These are phyloP conservation scores for Aphelinus atriplicis DNA, from an alignment of 1,140 invertebrate species.

Conservation along the genomic window DNA sequence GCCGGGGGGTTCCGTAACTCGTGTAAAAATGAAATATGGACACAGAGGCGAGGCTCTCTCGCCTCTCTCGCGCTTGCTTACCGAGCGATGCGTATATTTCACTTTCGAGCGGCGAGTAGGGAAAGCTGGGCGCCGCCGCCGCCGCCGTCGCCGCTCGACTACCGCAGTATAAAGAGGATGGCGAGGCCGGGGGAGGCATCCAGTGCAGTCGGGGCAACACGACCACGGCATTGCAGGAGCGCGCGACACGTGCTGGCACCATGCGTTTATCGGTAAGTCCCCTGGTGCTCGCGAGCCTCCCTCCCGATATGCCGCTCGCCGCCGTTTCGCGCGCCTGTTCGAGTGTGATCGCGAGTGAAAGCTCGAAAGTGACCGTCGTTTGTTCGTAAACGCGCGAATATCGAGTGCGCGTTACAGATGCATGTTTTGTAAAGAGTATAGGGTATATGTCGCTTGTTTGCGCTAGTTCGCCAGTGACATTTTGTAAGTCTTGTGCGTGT, in stretches of 20 bases:
- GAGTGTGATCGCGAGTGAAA: too few relatives aligned
- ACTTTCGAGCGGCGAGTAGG: constrained; percentile 53
- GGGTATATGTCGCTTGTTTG: too few relatives aligned
- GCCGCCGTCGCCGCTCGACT: constrained; percentile 1
- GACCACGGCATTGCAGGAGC: constrained; percentile 39
- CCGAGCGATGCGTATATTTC: constrained; percentile 40
- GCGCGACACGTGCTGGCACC: constrained; percentile 47
- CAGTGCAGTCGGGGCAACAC: constrained; percentile 59
- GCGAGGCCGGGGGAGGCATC: constrained; percentile 57
- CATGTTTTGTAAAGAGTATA: too few relatives aligned
- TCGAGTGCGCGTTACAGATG: too few relatives aligned
- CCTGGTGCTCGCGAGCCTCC: too few relatives aligned
- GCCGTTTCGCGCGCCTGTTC: too few relatives aligned
- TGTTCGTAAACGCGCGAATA: too few relatives aligned
- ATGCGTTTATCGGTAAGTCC: constrained; percentile 61
- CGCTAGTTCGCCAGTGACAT: too few relatives aligned
- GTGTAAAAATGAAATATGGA: constrained; percentile 18
- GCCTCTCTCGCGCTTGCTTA: too few relatives aligned
- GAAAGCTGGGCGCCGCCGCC: constrained; percentile 44
- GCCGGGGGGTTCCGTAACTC: constrained; percentile 7
- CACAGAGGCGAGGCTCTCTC: not conserved
- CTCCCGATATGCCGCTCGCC: too few relatives aligned
- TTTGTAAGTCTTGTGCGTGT: too few relatives aligned
- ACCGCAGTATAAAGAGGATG: constrained; percentile 58
- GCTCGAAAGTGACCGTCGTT: too few relatives aligned